Base-by-base conservation (phyloP, 37 sponge, comb jelly and placozoan species). In the Oscarella lobularis region DNA sequence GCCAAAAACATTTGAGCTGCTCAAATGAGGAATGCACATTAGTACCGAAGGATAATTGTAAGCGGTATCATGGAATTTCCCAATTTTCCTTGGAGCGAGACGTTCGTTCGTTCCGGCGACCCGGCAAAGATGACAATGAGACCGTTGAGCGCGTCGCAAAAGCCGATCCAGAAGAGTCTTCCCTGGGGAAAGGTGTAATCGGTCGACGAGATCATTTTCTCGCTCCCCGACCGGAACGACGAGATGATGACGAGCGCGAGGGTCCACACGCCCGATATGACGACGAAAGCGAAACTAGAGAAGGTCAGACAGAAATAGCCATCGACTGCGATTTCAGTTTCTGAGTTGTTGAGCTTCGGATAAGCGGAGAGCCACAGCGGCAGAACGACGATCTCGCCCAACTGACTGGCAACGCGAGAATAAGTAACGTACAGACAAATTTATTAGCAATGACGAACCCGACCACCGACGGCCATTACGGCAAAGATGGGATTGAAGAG, bases 101-200 rank as follows among this genome's bases (percentile, higher is more conserved):
- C 84, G 31, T 81, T 77, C 3, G 88, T 87, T 54, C 88, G 38
- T 1, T 39, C 14, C 3, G 84, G 74, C 35, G 74, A 66, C 0
- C 81, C 68, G 14, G 88, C 80, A 75, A 80, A 87, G 4, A 87
- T 84, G 2, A 87, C 81, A 2, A 87, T 66, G 5, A 87, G 38
- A 31, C 88, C 88, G 40, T 87, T 87, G 6, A 84, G 37, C 2
- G 88, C 84, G 37, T 87, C 88, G 75, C 75, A 87, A 39, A 83
- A 1, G 1, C 88, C 88, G 67, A 87, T 39, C 20, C 83, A 73
- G 3, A 87, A 5, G 0, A 87, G 37, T 73, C 83, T 79, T 79
- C 81, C 79, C 60, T 84, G 88, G 0, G 88, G 88, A 76, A 87
- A 87, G 37, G 0, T 27, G 0, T 78, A 66, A 39, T 84, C 81